Evolutionary conservation across 2,797 vertebrate species (phyloP).

Genomic region (Valencia hispanica): DNA sequence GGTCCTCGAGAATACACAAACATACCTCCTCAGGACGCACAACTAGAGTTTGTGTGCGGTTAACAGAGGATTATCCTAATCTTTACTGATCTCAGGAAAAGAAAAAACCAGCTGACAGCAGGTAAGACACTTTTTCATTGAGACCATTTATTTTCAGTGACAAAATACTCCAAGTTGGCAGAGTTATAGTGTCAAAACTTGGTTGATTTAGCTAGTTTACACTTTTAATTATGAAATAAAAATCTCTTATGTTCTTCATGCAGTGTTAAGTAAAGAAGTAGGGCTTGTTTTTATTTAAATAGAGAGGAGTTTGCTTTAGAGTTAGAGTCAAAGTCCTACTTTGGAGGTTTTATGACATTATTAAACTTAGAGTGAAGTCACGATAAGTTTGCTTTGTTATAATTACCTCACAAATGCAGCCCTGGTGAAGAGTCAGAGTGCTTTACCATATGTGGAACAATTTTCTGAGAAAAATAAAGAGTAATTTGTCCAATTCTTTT

Average conservation of each 20-base stretch:
- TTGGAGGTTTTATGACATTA: constrained; percentile 52
- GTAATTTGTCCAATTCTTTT: background rate
- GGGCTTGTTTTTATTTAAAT: background rate
- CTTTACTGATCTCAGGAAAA: background rate
- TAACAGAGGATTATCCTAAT: constrained; percentile 4
- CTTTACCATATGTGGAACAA: background rate
- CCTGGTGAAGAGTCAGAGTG: background rate
- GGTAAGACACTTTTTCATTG: constrained; percentile 49
- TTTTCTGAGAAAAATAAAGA: background rate
- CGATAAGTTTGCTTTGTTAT: background rate
- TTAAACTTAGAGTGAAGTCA: background rate
- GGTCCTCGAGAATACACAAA: constrained; percentile 6
- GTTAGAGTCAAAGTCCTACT: constrained; percentile 60
- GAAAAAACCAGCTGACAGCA: background rate
- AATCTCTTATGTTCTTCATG: background rate
- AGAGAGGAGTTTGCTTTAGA: constrained; percentile 19
- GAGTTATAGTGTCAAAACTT: background rate
- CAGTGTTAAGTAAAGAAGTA: background rate
- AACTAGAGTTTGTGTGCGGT: background rate
- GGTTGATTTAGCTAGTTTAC: background rate
- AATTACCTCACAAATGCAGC: background rate
- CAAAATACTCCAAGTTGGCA: background rate
- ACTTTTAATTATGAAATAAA: background rate
- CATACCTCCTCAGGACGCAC: constrained; percentile 19
- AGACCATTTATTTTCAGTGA: background rate